Evolutionary conservation across 2,888 invertebrate species (phyloP), one percentile per base, ranked within the genome.

Genomic region (Aplocera efformata): DNA sequence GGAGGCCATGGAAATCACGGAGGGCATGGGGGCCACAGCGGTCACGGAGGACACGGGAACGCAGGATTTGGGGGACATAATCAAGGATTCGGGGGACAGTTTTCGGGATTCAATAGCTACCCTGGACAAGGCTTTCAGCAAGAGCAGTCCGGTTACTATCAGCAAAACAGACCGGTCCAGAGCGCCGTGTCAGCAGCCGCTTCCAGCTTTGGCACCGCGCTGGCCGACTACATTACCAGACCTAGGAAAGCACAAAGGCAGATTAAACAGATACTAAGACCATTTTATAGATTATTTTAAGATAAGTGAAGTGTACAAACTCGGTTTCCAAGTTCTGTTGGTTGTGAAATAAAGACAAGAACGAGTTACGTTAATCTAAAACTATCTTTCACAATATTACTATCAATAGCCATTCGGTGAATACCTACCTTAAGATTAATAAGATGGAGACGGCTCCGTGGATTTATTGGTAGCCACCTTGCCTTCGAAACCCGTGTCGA

Each of bases 151-250:
- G 24, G 24, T 9, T 24, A 29, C 7, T 50, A 52, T 32, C 46
- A 44, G 7, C 56, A 52, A 20, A 43, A 43, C 36, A 58, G 79
- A 1, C 85, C 88, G 37, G 58, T 83, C 24, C 78, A 79, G 45
- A 70, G 66, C 28, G 77, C 67, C 0, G 71, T 83, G 1, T 75
- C 81, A 0, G 73, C 84, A 0, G 85, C 89, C 6, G 86, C 89
- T 0, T 88, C 90, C 34, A 88, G 88, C n/a, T 72, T 90, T 6
- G 90, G 90, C 21, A 72, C 81, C 3, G 89, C 88, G 1, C 65
- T 90, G 4, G 88, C 89, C 8, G 88, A 86, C 49, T 72, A 81
- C 66, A 63, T 85, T 25, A 51, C 70, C 50, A 67, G 75, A 30
- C 84, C 84, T 1, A 73, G 67, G 47, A 79, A 76, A 51, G 70